Conservation (phyloP, 2,797 vertebrate species). For the Anniella stebbinsi region DNA sequence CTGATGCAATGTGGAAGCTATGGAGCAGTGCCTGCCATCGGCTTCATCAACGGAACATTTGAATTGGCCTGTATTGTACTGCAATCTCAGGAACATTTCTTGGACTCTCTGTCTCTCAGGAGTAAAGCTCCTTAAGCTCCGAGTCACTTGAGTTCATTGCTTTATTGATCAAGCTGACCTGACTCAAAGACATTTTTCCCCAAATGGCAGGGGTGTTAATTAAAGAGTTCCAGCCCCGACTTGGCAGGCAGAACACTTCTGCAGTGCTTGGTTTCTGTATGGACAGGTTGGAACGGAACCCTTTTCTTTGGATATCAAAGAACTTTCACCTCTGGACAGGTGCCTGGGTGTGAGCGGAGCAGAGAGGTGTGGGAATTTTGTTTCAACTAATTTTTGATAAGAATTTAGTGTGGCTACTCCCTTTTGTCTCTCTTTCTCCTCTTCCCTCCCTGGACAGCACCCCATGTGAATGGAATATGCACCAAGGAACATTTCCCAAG, state of each 20-base stretch:
- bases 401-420: too few species aligned
- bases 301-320: not conserved
- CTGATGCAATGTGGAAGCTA: not conserved
- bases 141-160: not conserved
- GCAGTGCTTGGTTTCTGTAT: not conserved
- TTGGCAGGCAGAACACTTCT: not conserved
- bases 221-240: too few species aligned
- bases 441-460: too few species aligned
- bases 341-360: too few species aligned
- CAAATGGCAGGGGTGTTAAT: not conserved
- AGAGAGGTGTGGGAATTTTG: too few species aligned
- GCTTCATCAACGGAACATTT: not conserved
- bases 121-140: not conserved
- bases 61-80: not conserved
- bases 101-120: not conserved
- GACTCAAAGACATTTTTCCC: not conserved
- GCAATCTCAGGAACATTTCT: conserved; percentile 13
- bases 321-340: too few species aligned
- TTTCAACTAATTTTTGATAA: too few species aligned
- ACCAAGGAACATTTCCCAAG: too few species aligned
- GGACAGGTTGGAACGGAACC: not conserved
- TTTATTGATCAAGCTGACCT: not conserved
- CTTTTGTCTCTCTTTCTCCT: too few species aligned
- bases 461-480: too few species aligned
- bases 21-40: not conserved